Base-by-base conservation (phyloP, 2,113 vertebrate genomes). In the Barnardius zonarius region DNA sequence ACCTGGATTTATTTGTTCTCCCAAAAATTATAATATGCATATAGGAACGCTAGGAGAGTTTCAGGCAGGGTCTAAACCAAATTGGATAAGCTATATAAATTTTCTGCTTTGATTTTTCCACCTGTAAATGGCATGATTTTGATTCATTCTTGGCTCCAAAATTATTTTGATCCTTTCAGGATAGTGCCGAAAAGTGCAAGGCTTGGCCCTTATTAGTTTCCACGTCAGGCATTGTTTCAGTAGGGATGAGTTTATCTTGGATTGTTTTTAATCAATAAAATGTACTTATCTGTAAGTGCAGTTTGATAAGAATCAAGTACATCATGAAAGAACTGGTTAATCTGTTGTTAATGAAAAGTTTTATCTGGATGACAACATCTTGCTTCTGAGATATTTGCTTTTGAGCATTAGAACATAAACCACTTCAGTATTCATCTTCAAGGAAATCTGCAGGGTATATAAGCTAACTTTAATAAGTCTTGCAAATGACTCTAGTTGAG, bases 181-280 rank as follows among this genome's bases (percentile, higher is more conserved):
- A 84, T 68, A 48, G 28, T 82, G 67, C 44, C 80, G 18, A 35
- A 68, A 82, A 88, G 25, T 52, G 33, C 41, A 57, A 92, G 43
- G 28, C 63, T 84, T 72, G n/a, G 31, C 13, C 33, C 41, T 54
- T 83, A 87, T 69, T 91, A 69, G 51, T 79, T 92, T 87, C 37
- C 20, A 79, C 19, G 66, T 95, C 85, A 88, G 91, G 75, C 70
- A 48, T 57, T 85, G 75, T 87, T 93, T 83, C 39, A 91, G 72
- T 77, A 92, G 77, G 64, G 96, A 87, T 63, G 75, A 92, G 46
- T 94, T 96, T 95, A 86, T 85, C 91, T 90, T 92, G 80, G 91
- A 77, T 92, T 88, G 62, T 23, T 95, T 92, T 95, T 95, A 96
- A 96, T 97, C 95, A 95, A 94, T 96, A 94, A 86, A 94, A 91